These are phyloP conservation scores for Nannobrachium achirus DNA, from an alignment of 2,113 vertebrate species.

Conservation along the genomic window DNA sequence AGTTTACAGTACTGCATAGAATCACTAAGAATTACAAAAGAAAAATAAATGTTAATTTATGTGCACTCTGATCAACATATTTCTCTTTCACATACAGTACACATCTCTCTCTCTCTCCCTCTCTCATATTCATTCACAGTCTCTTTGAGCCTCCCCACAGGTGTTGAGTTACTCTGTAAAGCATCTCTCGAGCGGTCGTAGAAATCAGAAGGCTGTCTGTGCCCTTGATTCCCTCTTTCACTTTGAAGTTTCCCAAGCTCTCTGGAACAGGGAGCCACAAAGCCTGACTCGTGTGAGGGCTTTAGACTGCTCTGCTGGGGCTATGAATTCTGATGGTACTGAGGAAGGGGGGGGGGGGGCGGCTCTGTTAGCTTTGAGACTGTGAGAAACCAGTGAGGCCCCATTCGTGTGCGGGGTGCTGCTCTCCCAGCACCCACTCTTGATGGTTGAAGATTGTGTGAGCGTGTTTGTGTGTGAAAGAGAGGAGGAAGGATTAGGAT, in stretches of 20 bases:
- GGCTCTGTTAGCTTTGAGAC: conserved; percentile 26
- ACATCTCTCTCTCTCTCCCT: background rate
- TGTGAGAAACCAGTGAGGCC: conserved; percentile 37
- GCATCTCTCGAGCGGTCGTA: conserved; percentile 62
- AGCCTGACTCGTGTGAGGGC: conserved; percentile 68
- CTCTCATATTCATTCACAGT: conserved; percentile 10
- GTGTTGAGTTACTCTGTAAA: conserved; percentile 77
- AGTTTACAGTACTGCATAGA: background rate
- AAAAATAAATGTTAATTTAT: conserved; percentile 16
- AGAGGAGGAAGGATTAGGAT: conserved; percentile 53
- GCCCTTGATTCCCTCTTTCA: conserved; percentile 63
- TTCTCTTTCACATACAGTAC: background rate
- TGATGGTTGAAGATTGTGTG: conserved; percentile 5
- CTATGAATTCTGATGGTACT: conserved; percentile 25
- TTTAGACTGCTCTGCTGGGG: conserved; percentile 49
- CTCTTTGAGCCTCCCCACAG: conserved; percentile 61
- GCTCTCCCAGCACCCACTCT: background rate
- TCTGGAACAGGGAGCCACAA: conserved; percentile 59
- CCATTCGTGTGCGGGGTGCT: conserved; percentile 6
- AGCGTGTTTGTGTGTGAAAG: conserved; percentile 16
- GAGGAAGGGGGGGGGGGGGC: conserved; percentile 6
- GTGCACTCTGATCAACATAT: conserved; percentile 30
- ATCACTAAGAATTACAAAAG: conserved; percentile 28
- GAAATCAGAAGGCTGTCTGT: conserved; percentile 71
- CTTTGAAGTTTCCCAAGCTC: conserved; percentile 74